These are phyloP conservation scores for Mus spretus DNA, from an alignment of 2,797 vertebrate genomes.

Conservation along the genomic window DNA sequence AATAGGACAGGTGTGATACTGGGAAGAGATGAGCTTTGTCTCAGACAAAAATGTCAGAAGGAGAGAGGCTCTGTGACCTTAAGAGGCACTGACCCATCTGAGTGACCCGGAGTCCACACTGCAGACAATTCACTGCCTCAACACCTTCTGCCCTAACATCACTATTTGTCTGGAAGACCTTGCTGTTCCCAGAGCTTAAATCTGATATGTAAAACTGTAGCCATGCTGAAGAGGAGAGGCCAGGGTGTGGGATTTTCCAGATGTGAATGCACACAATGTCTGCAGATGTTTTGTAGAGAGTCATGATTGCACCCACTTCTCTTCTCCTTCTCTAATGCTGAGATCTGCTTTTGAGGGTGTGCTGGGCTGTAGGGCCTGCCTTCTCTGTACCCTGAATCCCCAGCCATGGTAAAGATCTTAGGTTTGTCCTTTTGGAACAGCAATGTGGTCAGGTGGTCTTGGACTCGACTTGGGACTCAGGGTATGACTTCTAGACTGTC, in stretches of 20 bases:
- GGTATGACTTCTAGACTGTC: background rate
- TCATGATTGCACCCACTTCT: rapidly evolving
- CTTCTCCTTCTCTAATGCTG: background rate
- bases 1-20: background rate
- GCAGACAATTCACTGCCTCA: background rate
- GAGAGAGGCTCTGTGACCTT: background rate
- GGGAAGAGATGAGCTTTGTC: background rate
- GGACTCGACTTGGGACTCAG: background rate
- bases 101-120: background rate
- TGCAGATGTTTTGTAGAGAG: rapidly evolving
- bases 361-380: rapidly evolving
- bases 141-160: background rate
- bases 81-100: background rate
- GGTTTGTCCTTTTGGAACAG: background rate
- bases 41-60: background rate
- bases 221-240: background rate
- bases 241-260: background rate
- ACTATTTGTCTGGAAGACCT: background rate
- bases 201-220: rapidly evolving
- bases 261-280: rapidly evolving
- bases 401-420: rapidly evolving
- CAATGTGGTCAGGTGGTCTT: too few relatives aligned
- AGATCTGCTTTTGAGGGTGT: background rate
- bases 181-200: rapidly evolving
- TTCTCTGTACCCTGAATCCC: background rate